Evolutionary conservation across 2,113 vertebrate species (phyloP).

Genomic region (Camarhynchus parvulus): DNA sequence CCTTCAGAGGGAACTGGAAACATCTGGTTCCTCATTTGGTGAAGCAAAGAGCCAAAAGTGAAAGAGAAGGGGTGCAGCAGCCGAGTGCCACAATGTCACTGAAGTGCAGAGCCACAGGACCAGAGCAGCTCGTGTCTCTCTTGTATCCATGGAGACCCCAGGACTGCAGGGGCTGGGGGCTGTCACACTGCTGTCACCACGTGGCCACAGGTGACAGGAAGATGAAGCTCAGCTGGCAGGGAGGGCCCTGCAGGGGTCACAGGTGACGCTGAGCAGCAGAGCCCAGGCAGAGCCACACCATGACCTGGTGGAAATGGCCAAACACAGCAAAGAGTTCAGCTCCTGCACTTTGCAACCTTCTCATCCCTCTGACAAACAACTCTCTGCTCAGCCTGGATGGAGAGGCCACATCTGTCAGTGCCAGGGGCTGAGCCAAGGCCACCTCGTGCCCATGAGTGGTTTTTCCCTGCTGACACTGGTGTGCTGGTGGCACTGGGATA

Average conservation of each 20-base stretch:
- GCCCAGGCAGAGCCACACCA: background rate
- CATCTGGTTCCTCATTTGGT: background rate
- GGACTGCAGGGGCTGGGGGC: background rate
- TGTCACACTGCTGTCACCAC: background rate
- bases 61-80: background rate
- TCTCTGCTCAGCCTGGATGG: background rate
- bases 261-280: background rate
- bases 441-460: background rate
- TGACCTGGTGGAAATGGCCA: background rate
- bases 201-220: background rate
- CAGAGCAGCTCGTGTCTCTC: background rate
- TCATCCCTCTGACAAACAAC: background rate
- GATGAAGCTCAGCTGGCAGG: background rate
- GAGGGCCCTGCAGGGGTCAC: background rate
- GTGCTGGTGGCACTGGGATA: background rate
- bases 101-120: background rate
- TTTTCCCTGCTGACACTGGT: background rate
- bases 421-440: background rate
- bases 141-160: background rate
- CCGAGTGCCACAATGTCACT: accelerated
- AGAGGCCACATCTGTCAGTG: background rate
- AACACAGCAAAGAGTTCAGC: background rate
- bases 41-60: background rate
- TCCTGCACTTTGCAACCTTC: background rate
- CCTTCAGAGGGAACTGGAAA: background rate